phyloP scores from a whole-genome alignment of 2,797 vertebrate genomes.

The Falco columbarius region DNA sequence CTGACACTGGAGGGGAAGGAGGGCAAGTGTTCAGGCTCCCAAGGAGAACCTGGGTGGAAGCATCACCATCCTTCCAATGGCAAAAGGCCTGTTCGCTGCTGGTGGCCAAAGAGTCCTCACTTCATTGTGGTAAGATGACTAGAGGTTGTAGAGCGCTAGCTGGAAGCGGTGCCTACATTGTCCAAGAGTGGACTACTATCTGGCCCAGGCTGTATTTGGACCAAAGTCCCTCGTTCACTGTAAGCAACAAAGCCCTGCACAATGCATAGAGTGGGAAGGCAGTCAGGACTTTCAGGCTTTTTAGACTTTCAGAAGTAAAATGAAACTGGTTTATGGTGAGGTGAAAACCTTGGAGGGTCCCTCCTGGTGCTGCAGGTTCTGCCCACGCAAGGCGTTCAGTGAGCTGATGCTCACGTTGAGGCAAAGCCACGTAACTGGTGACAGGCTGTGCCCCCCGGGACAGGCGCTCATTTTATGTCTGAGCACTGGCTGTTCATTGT shows the following conservation, averaged over 20 bases:
- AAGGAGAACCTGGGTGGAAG: neutral
- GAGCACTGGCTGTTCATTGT: neutral
- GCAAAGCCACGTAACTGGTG: neutral
- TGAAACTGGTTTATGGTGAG: neutral
- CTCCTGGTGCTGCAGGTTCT: neutral
- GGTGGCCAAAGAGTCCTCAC: neutral
- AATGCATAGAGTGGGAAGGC: accelerated
- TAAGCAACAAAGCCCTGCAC: neutral
- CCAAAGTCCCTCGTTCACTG: neutral
- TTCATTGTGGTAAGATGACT: accelerated
- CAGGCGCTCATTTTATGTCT: accelerated
- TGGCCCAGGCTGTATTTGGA: accelerated
- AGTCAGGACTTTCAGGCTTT: too few species aligned
- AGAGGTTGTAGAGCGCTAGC: too few species aligned
- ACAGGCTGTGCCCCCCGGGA: neutral
- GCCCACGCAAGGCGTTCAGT: accelerated
- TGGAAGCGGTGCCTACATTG: neutral
- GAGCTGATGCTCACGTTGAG: accelerated
- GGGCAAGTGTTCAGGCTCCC: neutral
- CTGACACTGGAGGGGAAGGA: neutral
- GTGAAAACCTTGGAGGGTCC: neutral
- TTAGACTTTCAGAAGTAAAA: too few species aligned
- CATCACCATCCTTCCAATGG: neutral
- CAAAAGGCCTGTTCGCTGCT: neutral
- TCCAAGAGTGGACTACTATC: neutral